Evolutionary conservation across 2,113 vertebrate species (phyloP).

Genomic region (Bambusicola thoracicus): DNA sequence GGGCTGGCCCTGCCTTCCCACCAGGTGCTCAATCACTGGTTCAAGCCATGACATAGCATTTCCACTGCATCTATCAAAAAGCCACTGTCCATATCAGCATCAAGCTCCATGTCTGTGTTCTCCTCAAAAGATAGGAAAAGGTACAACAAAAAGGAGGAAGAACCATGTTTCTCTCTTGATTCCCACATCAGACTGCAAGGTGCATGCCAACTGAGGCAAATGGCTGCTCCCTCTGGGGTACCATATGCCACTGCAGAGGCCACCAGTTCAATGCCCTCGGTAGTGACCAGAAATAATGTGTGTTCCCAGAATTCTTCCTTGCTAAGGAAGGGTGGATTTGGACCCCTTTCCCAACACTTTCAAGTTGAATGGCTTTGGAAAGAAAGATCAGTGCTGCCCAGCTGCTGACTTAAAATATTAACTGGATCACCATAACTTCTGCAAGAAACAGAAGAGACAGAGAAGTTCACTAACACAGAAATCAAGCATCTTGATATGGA

Average conservation of each 20-base stretch:
- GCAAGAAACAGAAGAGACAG: fast-evolving
- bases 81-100: background rate
- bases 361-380: background rate
- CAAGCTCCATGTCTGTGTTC: background rate
- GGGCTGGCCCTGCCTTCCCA: too few species aligned
- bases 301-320: background rate
- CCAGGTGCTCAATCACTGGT: too few species aligned
- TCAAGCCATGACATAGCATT: too few species aligned
- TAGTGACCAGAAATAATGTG: background rate
- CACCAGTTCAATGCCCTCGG: fast-evolving
- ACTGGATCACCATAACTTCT: background rate
- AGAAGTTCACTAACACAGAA: background rate
- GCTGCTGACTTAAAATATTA: background rate
- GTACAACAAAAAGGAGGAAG: background rate
- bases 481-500: background rate
- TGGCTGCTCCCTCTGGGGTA: background rate
- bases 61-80: too few species aligned
- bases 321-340: background rate
- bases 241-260: background rate
- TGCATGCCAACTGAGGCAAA: background rate
- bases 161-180: background rate
- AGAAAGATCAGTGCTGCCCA: background rate
- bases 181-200: fast-evolving
- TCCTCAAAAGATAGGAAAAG: background rate
- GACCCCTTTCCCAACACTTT: background rate